Conservation (phyloP, 2,888 invertebrate species). For the Andrena marginata region DNA sequence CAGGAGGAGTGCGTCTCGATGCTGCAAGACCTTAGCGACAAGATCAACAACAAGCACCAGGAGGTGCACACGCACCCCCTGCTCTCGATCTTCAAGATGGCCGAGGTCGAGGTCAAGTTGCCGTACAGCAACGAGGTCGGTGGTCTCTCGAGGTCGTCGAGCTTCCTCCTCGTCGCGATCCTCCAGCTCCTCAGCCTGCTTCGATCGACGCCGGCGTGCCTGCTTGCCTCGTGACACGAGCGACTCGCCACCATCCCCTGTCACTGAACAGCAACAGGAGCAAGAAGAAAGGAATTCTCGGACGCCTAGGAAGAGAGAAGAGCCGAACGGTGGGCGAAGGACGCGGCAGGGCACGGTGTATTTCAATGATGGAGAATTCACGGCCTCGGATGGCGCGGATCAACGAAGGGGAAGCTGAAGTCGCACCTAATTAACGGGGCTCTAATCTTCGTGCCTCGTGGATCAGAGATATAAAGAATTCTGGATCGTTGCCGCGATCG, state of each 20-base stretch:
- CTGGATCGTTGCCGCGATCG: conserved; percentile 46
- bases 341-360: not conserved
- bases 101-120: conserved; percentile 95
- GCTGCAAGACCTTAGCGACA: conserved; percentile 92
- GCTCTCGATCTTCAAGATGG: conserved; percentile 96
- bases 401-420: conserved; percentile 61
- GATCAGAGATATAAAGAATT: conserved; percentile 42
- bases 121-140: conserved; percentile 87
- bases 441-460: conserved; percentile 60
- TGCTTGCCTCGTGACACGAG: conserved; percentile 78
- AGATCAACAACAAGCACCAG: conserved; percentile 94
- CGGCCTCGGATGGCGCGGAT: conserved; percentile 56
- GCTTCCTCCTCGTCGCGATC: conserved; percentile 69
- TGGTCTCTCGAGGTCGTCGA: conserved; percentile 54
- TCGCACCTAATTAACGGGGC: conserved; percentile 42
- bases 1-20: conserved; percentile 95
- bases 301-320: conserved; percentile 12
- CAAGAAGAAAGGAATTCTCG: conserved; percentile 22
- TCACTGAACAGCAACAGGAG: conserved; percentile 16
- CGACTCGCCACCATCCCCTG: conserved; percentile 9
- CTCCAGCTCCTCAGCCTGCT: conserved; percentile 53
- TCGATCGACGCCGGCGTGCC: conserved; percentile 57
- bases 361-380: conserved; percentile 28
- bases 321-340: not conserved
- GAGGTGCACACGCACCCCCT: conserved; percentile 94